phyloP scores from a whole-genome alignment of 1,140 invertebrate species.

The Paraescarpia echinospica region DNA sequence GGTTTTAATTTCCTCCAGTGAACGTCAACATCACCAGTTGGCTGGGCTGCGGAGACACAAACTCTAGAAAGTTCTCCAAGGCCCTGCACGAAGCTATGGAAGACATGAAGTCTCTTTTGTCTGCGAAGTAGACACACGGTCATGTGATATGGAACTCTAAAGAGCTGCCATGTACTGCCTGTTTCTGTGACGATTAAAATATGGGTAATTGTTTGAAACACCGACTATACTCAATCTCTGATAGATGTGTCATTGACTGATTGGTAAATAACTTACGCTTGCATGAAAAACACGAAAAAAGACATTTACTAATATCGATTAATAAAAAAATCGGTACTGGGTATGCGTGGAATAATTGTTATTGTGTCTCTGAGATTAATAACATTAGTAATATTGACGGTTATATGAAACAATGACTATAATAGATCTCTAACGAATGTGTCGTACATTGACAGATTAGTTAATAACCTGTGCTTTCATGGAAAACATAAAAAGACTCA shows the following conservation, averaged over 20 bases:
- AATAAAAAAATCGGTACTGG: neutral
- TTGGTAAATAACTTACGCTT: neutral
- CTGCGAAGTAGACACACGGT: neutral
- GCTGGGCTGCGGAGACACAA: neutral
- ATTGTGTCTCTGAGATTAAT: too few relatives aligned
- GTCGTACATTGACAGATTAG: neutral
- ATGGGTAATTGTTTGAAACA: neutral
- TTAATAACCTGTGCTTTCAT: neutral
- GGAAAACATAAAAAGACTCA: neutral
- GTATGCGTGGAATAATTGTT: neutral
- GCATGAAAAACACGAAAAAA: neutral
- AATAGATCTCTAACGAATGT: neutral
- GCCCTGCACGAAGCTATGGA: constrained; percentile 11
- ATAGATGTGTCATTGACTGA: neutral
- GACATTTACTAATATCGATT: neutral
- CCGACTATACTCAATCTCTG: neutral
- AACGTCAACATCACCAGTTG: constrained; percentile 24
- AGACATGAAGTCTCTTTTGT: constrained; percentile 19
- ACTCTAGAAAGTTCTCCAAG: constrained; percentile 2
- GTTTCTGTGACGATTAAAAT: neutral
- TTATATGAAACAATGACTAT: neutral
- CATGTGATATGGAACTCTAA: neutral
- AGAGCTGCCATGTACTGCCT: neutral
- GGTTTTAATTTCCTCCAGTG: constrained; percentile 17
- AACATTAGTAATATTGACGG: too few relatives aligned